These are phyloP conservation scores for Formicarius rufipectus DNA, from an alignment of 2,113 vertebrate genomes.

Conservation along the genomic window DNA sequence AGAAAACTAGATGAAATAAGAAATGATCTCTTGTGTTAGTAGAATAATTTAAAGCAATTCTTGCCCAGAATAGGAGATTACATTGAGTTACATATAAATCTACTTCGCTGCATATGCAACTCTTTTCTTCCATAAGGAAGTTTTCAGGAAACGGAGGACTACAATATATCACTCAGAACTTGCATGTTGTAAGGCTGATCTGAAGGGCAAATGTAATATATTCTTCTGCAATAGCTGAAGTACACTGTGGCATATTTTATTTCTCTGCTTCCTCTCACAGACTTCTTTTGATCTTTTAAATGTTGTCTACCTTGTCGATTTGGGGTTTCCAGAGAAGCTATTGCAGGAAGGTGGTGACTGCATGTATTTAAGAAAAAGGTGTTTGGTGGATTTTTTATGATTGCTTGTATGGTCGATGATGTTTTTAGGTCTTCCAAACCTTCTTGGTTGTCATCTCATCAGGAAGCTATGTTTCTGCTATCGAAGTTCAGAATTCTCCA, in stretches of 20 bases:
- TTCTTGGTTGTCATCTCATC: background rate
- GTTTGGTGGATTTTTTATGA: background rate
- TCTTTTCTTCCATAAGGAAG: background rate
- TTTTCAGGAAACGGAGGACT: background rate
- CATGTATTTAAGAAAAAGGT: background rate
- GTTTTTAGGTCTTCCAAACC: background rate
- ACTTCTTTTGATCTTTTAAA: background rate
- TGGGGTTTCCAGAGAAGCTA: background rate
- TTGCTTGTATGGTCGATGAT: rapidly evolving
- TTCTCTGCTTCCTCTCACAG: background rate
- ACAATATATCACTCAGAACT: background rate
- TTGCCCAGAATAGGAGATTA: background rate
- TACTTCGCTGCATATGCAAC: background rate
- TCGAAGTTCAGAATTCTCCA: background rate
- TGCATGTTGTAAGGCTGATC: background rate
- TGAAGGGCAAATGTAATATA: background rate
- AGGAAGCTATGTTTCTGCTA: background rate
- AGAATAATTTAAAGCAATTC: background rate
- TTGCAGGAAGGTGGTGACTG: background rate
- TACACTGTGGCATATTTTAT: background rate
- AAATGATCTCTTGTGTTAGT: background rate
- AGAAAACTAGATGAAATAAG: background rate
- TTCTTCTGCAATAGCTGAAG: background rate
- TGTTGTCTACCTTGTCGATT: background rate
- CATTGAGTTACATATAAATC: background rate